Conservation (phyloP, 2,113 vertebrate genomes). For the Ciconia boyciana region DNA sequence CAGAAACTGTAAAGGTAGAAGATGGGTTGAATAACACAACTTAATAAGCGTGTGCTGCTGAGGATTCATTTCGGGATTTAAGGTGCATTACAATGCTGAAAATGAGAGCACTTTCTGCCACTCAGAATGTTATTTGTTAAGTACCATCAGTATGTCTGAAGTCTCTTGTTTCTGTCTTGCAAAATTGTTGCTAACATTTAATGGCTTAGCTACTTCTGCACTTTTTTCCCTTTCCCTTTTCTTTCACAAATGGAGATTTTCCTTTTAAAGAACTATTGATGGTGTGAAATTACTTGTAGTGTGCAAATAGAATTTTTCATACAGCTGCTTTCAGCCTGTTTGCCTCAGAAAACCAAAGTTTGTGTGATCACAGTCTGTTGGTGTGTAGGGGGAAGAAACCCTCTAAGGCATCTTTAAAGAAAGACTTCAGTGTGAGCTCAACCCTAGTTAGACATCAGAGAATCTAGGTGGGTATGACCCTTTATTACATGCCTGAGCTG, state of each 20-base stretch:
- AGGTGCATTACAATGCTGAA: neutral
- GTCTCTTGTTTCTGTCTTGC: neutral
- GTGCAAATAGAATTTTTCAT: neutral
- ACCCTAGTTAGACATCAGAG: neutral
- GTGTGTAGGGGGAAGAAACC: neutral
- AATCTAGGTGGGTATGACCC: neutral
- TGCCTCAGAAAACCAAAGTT: neutral
- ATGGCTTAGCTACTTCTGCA: neutral
- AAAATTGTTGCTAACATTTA: neutral
- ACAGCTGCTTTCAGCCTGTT: neutral
- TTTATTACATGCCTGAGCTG: neutral
- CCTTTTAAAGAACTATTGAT: neutral
- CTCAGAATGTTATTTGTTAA: neutral
- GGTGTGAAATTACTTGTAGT: neutral
- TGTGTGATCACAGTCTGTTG: neutral
- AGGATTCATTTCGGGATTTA: neutral
- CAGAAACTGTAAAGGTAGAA: neutral
- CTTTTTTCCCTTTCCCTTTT: neutral
- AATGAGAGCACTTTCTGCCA: neutral
- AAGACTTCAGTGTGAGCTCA: neutral
- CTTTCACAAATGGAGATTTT: neutral
- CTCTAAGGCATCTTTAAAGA: neutral
- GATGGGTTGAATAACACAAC: neutral
- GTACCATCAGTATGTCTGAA: neutral
- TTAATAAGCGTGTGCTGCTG: neutral